phyloP scores from a whole-genome alignment of 2,888 invertebrate species.

The Minunthozetes semirufus region DNA sequence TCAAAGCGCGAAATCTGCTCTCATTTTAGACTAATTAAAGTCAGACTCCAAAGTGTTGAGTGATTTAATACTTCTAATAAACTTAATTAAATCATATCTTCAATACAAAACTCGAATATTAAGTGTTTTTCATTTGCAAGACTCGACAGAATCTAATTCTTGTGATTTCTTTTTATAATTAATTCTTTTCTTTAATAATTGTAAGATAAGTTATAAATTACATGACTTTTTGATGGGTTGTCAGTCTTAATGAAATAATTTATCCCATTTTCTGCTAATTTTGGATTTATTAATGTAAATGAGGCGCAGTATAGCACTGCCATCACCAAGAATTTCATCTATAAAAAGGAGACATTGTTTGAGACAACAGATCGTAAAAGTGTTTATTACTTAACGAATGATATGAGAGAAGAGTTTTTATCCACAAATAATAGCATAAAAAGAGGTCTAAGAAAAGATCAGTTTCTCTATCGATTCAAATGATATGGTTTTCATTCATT shows the following conservation, averaged over 20 bases:
- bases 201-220: neutral
- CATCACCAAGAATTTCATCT: neutral
- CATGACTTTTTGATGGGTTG: neutral
- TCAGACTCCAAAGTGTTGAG: neutral
- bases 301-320: neutral
- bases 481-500: constrained; percentile 9
- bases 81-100: no score
- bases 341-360: neutral
- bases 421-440: neutral
- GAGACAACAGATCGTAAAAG: constrained; percentile 2
- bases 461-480: constrained; percentile 14
- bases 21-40: neutral
- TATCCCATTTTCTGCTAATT: neutral
- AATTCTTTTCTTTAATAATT: neutral
- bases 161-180: neutral
- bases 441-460: neutral
- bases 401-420: neutral
- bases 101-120: no score
- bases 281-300: neutral
- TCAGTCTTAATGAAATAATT: neutral
- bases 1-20: neutral
- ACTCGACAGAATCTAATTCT: no score
- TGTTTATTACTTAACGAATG: neutral
- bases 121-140: no score
- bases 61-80: neutral